Evolutionary conservation across 2,113 vertebrate species (phyloP), one percentile per base, ranked within the genome.

Genomic region (Actenoides hombroni): DNA sequence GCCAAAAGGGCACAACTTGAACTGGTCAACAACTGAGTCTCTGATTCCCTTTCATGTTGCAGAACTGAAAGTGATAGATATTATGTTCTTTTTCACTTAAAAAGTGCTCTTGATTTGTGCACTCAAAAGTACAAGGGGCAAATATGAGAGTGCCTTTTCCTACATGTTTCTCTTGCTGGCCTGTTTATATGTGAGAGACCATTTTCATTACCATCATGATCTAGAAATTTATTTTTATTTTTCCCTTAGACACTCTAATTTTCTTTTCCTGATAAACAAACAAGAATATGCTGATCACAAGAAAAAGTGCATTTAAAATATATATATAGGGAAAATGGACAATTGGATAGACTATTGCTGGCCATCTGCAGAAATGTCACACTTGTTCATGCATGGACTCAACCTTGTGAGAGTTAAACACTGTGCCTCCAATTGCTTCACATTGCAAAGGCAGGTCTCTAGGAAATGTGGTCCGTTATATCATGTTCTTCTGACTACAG

Each of bases 1-100:
- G 59, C 65, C 69, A 80, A 94, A 94, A 96, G 74, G 54, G 26
- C 56, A 82, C 26, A 67, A 88, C 61, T 89, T 97, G 90, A 97
- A 91, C 90, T 74, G 94, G 90, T 90, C 94, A 93, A 80, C 65
- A 83, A 79, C 54, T 33, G 26, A 48, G 23, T 76, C 57, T 90
- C 56, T 42, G 26, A 65, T 90, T 96, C 73, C 54, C 39, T 97
- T 97, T 90, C 57, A 79, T 82, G 77, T 82, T 82, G 54, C n/a
- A 67, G 77, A 88, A 79, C 51, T 48, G 49, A 95, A 94, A 96
- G 49, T 2, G 4, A 69, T 70, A 76, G 65, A n/a, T 59, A 92
- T 42, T 67, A 73, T 67, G 18, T 21, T 93, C 37, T 67, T 77
- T 48, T 94, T 75, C 12, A 40, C 33, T 86, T 86, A 59, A 71